Base-by-base conservation (phyloP, 2,888 invertebrate genomes). In the Phyllotreta striolata region DNA sequence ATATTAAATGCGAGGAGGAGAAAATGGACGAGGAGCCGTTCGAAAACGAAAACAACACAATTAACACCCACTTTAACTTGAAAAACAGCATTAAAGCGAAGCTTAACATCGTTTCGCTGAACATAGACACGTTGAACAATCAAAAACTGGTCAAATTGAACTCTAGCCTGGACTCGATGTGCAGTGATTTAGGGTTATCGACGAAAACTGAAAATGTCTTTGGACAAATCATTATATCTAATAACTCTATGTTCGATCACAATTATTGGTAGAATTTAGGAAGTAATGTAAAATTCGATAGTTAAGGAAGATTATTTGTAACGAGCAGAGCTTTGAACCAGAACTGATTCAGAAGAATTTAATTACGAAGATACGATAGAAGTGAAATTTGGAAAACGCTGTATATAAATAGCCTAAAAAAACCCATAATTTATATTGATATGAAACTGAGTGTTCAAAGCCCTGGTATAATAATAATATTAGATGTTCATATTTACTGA, bases 211-310 rank as follows among this genome's bases (percentile, higher is more conserved):
- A 38, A 13, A 39, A 55, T 9, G 34, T 55, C 34, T 41, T 44
- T 41, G 56, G 57, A 0, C 24, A 46, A 9, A 58, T 58, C 40
- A 58, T 49, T 40, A 58, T 58, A 8, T 58, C 47, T 4, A 58
- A 34, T 49, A 58, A 58, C 37, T 58, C 49, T 5, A 49, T 34
- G 12, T 58, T 58, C 6, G 57, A 58, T 47, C 57, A 58, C 9
- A 58, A 39, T 58, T 58, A 58, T 39, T 47, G 24, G 24, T 24
- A 24, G 24, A 24, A 24, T 24, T 1, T 24, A 24, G 4, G 24
- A 4, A 24, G 24, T 24, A 24, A 24, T 24, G 24, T 24, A 4
- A 4, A 24, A 24, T 24, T 24, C 4, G 24, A 24, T 24, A 24
- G 24, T 43, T 43, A n/a, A 13, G 7, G 43, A 12, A 43, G 6